Conservation (phyloP, 2,888 invertebrate genomes). For the Agrypnus murinus region DNA sequence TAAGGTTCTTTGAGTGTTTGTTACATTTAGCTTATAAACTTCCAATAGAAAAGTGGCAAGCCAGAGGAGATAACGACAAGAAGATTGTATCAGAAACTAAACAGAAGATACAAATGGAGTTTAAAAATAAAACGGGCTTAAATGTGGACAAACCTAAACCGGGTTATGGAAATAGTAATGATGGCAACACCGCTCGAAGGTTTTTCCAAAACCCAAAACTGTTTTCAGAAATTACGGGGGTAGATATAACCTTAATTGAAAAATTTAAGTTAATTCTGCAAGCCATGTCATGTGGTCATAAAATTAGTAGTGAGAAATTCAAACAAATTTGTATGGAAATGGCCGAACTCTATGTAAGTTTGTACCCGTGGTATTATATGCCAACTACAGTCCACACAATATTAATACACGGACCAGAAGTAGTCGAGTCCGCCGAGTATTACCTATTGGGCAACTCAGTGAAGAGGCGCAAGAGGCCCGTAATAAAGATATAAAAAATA, state of each 20-base stretch:
- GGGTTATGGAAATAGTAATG: conserved; percentile 49
- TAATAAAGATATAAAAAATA: conserved; percentile 46
- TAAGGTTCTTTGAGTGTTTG: conserved; percentile 62
- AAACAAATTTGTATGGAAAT: conserved; percentile 34
- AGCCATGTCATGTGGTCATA: conserved; percentile 39
- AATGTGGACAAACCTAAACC: conserved; percentile 45
- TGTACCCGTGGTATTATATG: conserved; percentile 45
- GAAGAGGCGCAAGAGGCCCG: conserved; percentile 21
- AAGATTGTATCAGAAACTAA: conserved; percentile 43
- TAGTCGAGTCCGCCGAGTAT: conserved; percentile 33
- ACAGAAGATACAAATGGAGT: conserved; percentile 48
- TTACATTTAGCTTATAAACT: conserved; percentile 61
- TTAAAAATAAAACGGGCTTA: conserved; percentile 47
- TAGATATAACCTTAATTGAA: conserved; percentile 41
- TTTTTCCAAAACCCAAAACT: conserved; percentile 47
- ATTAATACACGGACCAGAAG: conserved; percentile 47
- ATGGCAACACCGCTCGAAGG: conserved; percentile 46
- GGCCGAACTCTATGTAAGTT: conserved; percentile 37
- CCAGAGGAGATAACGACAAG: conserved; percentile 51
- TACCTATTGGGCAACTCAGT: conserved; percentile 44
- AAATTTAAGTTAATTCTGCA: conserved; percentile 42
- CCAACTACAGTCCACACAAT: conserved; percentile 39
- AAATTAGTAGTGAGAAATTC: conserved; percentile 38
- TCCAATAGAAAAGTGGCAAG: conserved; percentile 57
- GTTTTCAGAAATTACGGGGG: conserved; percentile 43